Evolutionary conservation across 2,797 vertebrate species (phyloP).

Genomic region (Thaleichthys pacificus): DNA sequence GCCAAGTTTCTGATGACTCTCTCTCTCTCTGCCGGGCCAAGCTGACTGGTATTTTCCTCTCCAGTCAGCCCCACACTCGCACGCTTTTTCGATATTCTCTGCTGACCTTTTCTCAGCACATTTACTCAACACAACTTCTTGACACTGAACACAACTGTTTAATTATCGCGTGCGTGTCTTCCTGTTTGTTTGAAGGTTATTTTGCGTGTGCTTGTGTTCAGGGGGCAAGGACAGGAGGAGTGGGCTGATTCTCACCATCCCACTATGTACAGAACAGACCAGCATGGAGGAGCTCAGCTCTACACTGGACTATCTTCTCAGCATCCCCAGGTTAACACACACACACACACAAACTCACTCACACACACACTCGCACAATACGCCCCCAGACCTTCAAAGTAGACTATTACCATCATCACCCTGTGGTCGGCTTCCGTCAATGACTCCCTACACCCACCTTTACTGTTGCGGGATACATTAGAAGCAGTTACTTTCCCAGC

Average conservation of each 20-base stretch:
- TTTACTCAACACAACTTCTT: not conserved
- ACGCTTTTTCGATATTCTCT: slow-evolving; percentile 2
- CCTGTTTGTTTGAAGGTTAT: not conserved
- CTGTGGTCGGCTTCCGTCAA: no score
- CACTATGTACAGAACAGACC: slow-evolving; percentile 94
- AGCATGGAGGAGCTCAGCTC: slow-evolving; percentile 97
- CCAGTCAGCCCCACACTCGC: not conserved
- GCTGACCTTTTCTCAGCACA: not conserved
- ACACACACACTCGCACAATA: not conserved
- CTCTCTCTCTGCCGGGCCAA: not conserved
- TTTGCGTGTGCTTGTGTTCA: slow-evolving; percentile 43
- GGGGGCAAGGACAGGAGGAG: slow-evolving; percentile 97
- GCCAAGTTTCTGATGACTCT: not conserved
- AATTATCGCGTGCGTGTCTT: not conserved
- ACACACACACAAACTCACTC: slow-evolving; percentile 1
- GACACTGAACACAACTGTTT: not conserved
- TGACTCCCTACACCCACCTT: not conserved
- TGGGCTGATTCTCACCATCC: slow-evolving; percentile 97
- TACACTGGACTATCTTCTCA: slow-evolving; percentile 94
- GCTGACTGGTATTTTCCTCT: not conserved
- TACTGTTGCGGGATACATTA: not conserved
- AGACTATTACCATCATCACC: not conserved
- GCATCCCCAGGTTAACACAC: slow-evolving; percentile 89
- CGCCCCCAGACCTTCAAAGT: not conserved
- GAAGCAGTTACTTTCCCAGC: not conserved